A percentile compares a stretch with the other conserved stretches of the same genome.
phyloP scores from a whole-genome alignment of 1,140 invertebrate species.

The Cydia strobilella region DNA sequence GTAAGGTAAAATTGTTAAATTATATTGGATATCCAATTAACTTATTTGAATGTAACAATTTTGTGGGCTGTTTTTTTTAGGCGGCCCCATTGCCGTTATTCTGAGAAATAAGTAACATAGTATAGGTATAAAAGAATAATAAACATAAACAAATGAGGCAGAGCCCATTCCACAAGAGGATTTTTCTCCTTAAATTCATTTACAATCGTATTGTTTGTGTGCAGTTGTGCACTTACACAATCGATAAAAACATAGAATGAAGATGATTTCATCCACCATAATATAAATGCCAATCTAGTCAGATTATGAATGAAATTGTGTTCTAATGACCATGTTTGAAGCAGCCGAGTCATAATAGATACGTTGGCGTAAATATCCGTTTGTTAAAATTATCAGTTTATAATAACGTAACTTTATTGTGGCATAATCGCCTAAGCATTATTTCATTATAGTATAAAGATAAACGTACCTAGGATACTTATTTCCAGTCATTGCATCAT shows the following conservation, averaged over 20 bases:
- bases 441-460: neutral
- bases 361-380: neutral
- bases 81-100: neutral
- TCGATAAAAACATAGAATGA: no score
- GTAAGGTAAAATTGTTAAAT: neutral
- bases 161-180: neutral
- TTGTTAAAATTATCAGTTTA: neutral
- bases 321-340: neutral
- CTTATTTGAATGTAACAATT: neutral
- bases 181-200: neutral
- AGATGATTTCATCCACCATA: no score
- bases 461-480: neutral
- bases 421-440: neutral
- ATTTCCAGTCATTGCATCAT: constrained; percentile 1
- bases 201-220: no score
- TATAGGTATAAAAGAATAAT: neutral
- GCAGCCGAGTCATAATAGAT: neutral
- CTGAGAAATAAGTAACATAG: neutral
- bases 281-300: neutral
- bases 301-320: neutral
- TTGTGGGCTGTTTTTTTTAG: neutral
- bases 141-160: neutral
- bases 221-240: no score
- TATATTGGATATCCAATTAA: neutral
- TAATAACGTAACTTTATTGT: neutral